Base-by-base conservation (phyloP, 2,888 invertebrate species). In the Meganola albula region DNA sequence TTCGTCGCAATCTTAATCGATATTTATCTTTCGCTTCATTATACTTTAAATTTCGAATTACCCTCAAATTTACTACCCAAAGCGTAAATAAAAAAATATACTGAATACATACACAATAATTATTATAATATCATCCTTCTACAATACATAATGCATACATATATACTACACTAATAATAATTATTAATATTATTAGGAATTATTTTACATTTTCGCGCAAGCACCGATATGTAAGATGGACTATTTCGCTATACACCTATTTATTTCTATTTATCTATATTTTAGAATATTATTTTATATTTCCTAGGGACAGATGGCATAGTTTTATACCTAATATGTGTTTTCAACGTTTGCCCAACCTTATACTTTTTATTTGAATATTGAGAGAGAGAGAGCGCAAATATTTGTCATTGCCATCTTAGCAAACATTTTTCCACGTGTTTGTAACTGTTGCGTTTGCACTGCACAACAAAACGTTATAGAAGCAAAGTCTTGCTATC, bases 211-310 rank as follows among this genome's bases (percentile, higher is more conserved):
- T 69, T 70, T 67, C 70, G 68, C 67, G 63, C 72, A 82, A 84
- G 84, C 84, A 84, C 84, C 84, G 84, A 84, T 84, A 84, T 84
- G 83, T 84, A 63, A 76, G 64, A 76, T 83, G 79, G 80, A 83
- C 80, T 80, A 77, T 48, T 42, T 48, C 28, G 37, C 68, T 74
- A 69, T 59, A 64, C 53, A 37, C 44, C 59, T 62, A 68, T 44
- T 48, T 58, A 62, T 43, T 44, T 42, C 44, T 55, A 58, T 42
- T 27, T 58, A 53, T 46, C 41, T 47, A 52, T 56, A 63, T 66
- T 79, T 80, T 80, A 79, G 74, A 78, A 78, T 78, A 76, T 75
- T 61, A 63, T 68, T 49, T 68, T 49, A 58, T 71, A 73, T 74
- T 57, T 51, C 53, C 71, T 77, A 80, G 62, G 76, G 77, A 78